Evolutionary conservation across 2,888 invertebrate species (phyloP), one percentile per base, ranked within the genome.

Genomic region (Brenthis hecate): DNA sequence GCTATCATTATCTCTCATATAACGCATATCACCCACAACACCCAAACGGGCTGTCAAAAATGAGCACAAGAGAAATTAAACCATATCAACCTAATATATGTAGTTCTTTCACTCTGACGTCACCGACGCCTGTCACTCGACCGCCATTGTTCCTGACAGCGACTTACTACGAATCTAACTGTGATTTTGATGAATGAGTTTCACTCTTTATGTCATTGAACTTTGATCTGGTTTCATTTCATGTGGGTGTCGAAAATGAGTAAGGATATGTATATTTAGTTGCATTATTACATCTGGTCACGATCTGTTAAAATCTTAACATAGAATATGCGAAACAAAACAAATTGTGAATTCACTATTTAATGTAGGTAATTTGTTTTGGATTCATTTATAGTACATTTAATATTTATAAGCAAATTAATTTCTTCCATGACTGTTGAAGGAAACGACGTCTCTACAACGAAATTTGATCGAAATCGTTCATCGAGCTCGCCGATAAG

Each of bases 201-300:
- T 88, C 86, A 87, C 89, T 88, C 80, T 85, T 76, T 76, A 79
- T 84, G 90, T 88, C 90, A 81, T 83, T 88, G 88, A 91, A 91
- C 91, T 91, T 86, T 88, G 89, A 79, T 85, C 89, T 84, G 85
- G 83, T 89, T 91, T 79, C 74, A 76, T 80, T 79, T 73, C 68
- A 79, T 80, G 89, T 89, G 84, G 88, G 89, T 83, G 88, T 86
- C 76, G 75, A 75, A 80, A 77, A 78, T 78, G 83, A 85, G 84
- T 86, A 81, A 75, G 73, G 71, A 70, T 75, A 76, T 78, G 79
- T 73, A 53, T 69, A 65, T 73, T 76, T 51, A 54, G 66, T 63
- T 62, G 64, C 60, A 74, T 71, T 74, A 74, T 72, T 70, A 66
- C 64, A 69, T 75, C 68, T 73, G 72, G 68, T 73, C 67, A 65